Percentiles rank a stretch among this genome's conserved stretches.
Evolutionary conservation across 2,797 vertebrate genomes (phyloP).

Genomic region (Danio jaintianensis): DNA sequence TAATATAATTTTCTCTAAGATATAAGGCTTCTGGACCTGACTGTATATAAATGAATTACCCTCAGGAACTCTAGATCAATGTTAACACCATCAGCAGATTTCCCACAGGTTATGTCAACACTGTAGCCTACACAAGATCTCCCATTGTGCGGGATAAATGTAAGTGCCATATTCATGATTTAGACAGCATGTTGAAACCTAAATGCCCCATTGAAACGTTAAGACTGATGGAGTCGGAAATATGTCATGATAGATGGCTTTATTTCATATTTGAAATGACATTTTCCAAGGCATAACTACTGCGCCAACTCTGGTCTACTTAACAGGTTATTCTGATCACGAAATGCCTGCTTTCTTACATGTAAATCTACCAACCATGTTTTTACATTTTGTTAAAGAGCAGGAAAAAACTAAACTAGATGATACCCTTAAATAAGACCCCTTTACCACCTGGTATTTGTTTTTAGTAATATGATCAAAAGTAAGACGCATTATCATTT

Average conservation of each 20-base stretch:
- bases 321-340: neutral
- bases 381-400: neutral
- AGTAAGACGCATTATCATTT: too few species aligned
- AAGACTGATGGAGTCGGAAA: neutral
- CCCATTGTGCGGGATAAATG: slow-evolving; percentile 11
- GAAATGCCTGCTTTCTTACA: neutral
- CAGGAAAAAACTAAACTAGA: neutral
- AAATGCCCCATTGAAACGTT: neutral
- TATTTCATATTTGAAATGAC: neutral
- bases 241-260: slow-evolving; percentile 1
- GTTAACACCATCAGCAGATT: slow-evolving; percentile 24
- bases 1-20: neutral
- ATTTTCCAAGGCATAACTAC: neutral
- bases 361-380: neutral
- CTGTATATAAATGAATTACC: neutral
- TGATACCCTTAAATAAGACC: neutral
- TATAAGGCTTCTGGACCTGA: neutral
- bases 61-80: slow-evolving; percentile 1
- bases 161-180: neutral
- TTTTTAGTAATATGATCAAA: too few species aligned
- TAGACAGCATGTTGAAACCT: slow-evolving; percentile 13
- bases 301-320: neutral
- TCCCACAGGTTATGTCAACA: slow-evolving; percentile 29
- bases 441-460: too few species aligned
- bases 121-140: slow-evolving; percentile 6